Evolutionary conservation across 2,797 vertebrate species (phyloP).

Genomic region (Periophthalmus magnuspinnatus): DNA sequence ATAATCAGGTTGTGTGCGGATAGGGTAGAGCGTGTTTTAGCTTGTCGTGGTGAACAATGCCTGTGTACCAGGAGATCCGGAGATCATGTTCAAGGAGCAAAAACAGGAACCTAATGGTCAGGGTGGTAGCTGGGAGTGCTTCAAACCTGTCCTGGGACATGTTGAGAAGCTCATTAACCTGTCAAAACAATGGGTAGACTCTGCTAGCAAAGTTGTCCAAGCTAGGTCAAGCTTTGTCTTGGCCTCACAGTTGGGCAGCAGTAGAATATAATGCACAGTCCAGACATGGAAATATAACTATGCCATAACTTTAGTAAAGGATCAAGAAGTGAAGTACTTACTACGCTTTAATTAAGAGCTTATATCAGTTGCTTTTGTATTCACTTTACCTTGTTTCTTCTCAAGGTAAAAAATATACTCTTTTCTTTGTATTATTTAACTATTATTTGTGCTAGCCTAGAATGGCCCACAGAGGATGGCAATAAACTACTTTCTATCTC

Average conservation of each 20-base stretch:
- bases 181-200: neutral
- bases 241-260: neutral
- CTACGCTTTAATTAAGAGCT: too few relatives aligned
- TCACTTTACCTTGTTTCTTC: too few relatives aligned
- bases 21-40: constrained; percentile 37
- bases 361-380: too few relatives aligned
- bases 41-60: constrained; percentile 58
- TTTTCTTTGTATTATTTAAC: too few relatives aligned
- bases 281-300: neutral
- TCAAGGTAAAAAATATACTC: too few relatives aligned
- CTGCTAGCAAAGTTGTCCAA: constrained; percentile 16
- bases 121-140: neutral
- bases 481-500: too few relatives aligned
- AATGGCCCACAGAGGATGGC: too few relatives aligned
- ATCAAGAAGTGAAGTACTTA: too few relatives aligned
- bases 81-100: constrained; percentile 52
- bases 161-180: neutral
- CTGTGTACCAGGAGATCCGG: constrained; percentile 35
- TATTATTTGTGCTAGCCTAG: too few relatives aligned
- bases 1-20: constrained; percentile 48
- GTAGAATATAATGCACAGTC: neutral
- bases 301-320: too few relatives aligned
- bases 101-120: constrained; percentile 27
- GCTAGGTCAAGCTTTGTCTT: neutral
- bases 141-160: constrained; percentile 7